Base-by-base conservation (phyloP, 1,140 invertebrate genomes). In the Radopholus similis region DNA sequence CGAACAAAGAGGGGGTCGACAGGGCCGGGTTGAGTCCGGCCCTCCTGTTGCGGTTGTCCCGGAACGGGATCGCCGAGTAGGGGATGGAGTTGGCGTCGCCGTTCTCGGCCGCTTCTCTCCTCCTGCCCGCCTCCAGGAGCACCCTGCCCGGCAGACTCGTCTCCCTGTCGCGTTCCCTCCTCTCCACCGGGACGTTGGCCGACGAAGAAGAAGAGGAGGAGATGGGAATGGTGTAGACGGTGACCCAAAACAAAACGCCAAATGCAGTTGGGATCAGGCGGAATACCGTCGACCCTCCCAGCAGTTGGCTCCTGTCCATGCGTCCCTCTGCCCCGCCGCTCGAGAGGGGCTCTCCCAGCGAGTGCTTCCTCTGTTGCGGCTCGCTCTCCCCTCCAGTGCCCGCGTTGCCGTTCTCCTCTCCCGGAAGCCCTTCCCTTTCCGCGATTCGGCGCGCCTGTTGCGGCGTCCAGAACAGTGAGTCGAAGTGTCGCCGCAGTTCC, bases 1-100 rank as follows among this genome's bases (percentile, higher is more conserved):
- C 40, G 30, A 62, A 62, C 30, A 62, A 23, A 9, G 59, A 62
- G 15, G 59, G 59, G n/a, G 59, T 51, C 28, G 59, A 62, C 4
- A 30, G 13, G 42, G 59, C 40, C 23, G n/a, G 5, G 38, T 18
- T 1, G 4, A 26, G 37, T 59, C 32, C 40, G 37, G 11, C 47
- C 40, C 38, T 28, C 30, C 38, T 2, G 44, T 30, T 11, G 18
- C 59, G 2, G 21, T 49, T 32, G n/a, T 54, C 35, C 51, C 51
- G 11, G 49, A 62, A 62, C 13, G 59, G 59, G 15, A 62, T 62
- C n/a, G 59, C 59, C 42, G 59, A 62, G 30, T 62, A 62, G 15
- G 42, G 59, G 11, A 28, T 21, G 2, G 47, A 51, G 23, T 8
- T 23, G 47, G 47, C 47, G 15, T 28, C 8, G 18, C 23, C 44